Evolutionary conservation across 2,888 invertebrate genomes (phyloP).

Genomic region (Machimus rusticus): DNA sequence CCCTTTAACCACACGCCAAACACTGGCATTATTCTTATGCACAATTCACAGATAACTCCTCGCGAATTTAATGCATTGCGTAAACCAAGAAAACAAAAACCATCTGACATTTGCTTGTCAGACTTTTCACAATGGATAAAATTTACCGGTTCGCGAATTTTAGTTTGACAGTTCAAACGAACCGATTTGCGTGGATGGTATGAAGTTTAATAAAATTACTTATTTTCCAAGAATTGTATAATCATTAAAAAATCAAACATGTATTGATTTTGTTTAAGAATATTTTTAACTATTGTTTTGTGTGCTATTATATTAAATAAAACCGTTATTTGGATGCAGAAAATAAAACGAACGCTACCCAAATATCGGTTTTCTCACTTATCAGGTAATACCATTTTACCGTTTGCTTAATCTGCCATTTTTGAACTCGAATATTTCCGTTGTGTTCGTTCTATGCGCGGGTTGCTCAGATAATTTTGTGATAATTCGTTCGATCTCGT

Average conservation of each 20-base stretch:
- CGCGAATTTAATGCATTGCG: neutral
- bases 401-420: neutral
- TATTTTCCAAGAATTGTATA: neutral
- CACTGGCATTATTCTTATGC: neutral
- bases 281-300: neutral
- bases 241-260: neutral
- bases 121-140: neutral
- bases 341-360: neutral
- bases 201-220: neutral
- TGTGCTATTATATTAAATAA: neutral
- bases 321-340: neutral
- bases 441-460: neutral
- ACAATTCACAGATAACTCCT: neutral
- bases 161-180: neutral
- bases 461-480: neutral
- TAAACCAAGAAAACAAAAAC: slow-evolving; percentile 19
- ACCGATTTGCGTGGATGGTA: neutral
- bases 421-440: neutral
- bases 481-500: neutral
- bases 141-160: neutral
- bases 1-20: neutral
- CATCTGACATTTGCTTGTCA: neutral
- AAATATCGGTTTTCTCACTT: neutral
- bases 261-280: neutral
- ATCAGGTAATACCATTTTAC: neutral